Base-by-base conservation (phyloP, 2,113 vertebrate species). In the Caretta caretta region DNA sequence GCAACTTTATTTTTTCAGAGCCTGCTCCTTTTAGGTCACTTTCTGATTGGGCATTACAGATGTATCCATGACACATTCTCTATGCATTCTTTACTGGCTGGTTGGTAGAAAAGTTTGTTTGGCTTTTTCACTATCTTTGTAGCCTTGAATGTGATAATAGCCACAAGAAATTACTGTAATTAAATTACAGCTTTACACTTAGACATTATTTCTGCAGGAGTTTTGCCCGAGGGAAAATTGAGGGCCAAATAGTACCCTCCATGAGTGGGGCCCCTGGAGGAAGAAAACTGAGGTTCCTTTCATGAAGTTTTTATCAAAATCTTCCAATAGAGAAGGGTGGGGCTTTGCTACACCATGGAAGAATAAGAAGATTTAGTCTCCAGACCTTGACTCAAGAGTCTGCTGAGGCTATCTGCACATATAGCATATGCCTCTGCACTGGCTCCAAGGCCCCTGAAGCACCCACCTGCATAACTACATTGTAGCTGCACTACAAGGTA, bases 51-150 rank as follows among this genome's bases (percentile, higher is more conserved):
- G 97, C 96, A 90, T 57, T 98, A 82, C 65, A 96, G 57, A 93
- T 98, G 98, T 99, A 99, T 99, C 98, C 98, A 98, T 96, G 83
- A 59, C 90, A 83, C 90, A 27, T 38, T 14, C 35, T 91, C 27
- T 92, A 88, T 50, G 17, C 42, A 42, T 42, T 42, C 42, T 75
- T 65, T 27, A 92, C 25, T 90, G 87, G 83, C 49, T 97, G 86
- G 75, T 84, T 81, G 81, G 80, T 83, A 96, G 87, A 90, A 84
- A 97, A 69, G 27, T 94, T 95, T 87, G 89, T 95, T 85, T 81
- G 20, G 6, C 12, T 97, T 97, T 27, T 93, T 95, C 50, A n/a
- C 3, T 53, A 51, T 27, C 3, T 92, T 94, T 20, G 3, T 83
- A 51, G 42, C 31, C 29, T 93, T 69, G 59, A 50, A 6, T 50